Evolutionary conservation across 2,113 vertebrate genomes (phyloP), one percentile per base, ranked within the genome.

Genomic region (Nipponia nippon): DNA sequence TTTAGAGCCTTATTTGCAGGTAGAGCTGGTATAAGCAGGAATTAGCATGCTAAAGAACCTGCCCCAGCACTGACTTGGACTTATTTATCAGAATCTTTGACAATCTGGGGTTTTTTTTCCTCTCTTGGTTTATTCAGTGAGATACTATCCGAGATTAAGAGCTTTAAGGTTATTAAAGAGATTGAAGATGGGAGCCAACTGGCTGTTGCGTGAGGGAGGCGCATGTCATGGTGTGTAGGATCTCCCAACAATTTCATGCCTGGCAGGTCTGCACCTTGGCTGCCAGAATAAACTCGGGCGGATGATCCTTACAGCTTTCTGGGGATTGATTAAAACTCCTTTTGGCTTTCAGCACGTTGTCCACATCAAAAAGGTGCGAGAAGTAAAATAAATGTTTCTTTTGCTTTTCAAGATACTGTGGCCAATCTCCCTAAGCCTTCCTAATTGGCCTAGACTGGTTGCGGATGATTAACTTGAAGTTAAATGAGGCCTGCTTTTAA

Each of bases 11-110:
- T 97, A 79, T 97, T 98, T 97, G 97, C 98, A 98, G 98, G 98
- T 98, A 98, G 92, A 93, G 94, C 96, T 98, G 96, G 96, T 96
- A 97, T 95, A 97, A 98, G 97, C 96, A 97, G 96, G 97, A 98
- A 98, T 98, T 98, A 98, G 97, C 98, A 98, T 98, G 97, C 83
- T 81, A 98, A 98, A 98, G 97, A 98, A 97, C 96, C 95, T 98
- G 96, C 95, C 97, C 97, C 92, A 69, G 97, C 95, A 65, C 97
- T 95, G 93, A 91, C 94, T 97, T 76, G 87, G 87, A 62, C 55
- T 95, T 95, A 93, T 96, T 97, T 97, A 95, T 97, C 97, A 32
- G 47, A 92, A 87, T 94, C 94, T 88, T 96, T 83, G 97, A 96
- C 87, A 95, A 73, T 70, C 73, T 5, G 73, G 61, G 25, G 11